Evolutionary conservation across 2,797 vertebrate genomes (phyloP), one percentile per base, ranked within the genome.

Genomic region (Naso thynnoides): DNA sequence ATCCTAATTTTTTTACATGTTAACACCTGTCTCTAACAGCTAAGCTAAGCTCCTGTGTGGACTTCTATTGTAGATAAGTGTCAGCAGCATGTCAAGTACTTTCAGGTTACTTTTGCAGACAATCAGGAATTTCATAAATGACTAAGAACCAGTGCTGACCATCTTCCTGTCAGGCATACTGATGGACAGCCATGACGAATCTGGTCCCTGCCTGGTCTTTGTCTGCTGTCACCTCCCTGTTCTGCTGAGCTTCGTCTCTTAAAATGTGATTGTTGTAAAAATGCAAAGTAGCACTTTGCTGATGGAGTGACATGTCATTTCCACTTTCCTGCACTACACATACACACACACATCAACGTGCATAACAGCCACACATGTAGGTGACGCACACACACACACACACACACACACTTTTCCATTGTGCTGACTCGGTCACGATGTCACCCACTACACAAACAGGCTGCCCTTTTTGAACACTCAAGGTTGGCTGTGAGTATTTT

Each of bases 281-380:
- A 73, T 44, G 56, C 58, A 70, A 82, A 86, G 76, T 73, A 71
- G 79, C 77, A 77, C 78, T 87, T 77, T 71, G 76, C 75, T 88
- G 79, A 81, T 73, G 65, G 77, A 70, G 66, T 74, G 77, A 70
- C 58, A 42, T 72, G 80, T 85, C 62, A 61, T 73, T 89, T 83
- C 83, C 65, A 58, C 62, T 60, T 64, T 60, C 36, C 44, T 71
- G 21, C 61, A 36, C 19, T 9, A 31, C 45, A 42, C 55, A 48
- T 23, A 56, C 18, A 57, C 26, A 59, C 42, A 71, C n/a, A 55
- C 47, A 39, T 42, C 16, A 14, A 58, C 60, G 74, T 2, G 47
- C 56, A 62, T 57, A 63, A 59, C 27, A 23, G 10, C 59, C 56
- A 83, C 65, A 78, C 77, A 58, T 64, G 64, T 73, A 56, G 69